Evolutionary conservation across 2,113 vertebrate genomes (phyloP).

Genomic region (Caranx melampygus): DNA sequence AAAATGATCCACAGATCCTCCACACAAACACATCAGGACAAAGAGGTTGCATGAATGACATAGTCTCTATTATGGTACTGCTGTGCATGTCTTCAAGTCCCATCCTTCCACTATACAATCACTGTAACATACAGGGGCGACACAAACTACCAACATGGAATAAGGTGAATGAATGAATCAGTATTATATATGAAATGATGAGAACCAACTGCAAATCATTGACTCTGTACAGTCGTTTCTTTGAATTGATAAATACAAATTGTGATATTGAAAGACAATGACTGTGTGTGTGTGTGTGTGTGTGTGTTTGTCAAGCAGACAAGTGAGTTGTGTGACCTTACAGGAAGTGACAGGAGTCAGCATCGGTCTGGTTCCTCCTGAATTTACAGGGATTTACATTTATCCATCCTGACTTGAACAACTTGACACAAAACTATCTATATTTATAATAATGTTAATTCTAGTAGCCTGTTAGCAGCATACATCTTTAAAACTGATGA

Average conservation of each 20-base stretch:
- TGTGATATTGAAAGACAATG: constrained; percentile 70
- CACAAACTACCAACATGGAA: constrained; percentile 65
- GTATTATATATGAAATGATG: constrained; percentile 67
- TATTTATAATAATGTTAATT: background rate
- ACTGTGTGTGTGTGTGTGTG: constrained; percentile 27
- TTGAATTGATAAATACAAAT: constrained; percentile 80
- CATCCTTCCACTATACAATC: constrained; percentile 71
- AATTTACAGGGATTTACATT: background rate
- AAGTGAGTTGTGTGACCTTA: background rate
- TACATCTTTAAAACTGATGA: background rate
- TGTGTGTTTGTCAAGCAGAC: constrained; percentile 5
- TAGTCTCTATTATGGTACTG: constrained; percentile 65
- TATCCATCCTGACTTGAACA: background rate
- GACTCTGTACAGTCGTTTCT: constrained; percentile 76
- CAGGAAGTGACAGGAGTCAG: background rate
- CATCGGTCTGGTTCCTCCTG: background rate
- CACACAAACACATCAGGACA: constrained; percentile 51
- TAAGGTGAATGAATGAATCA: constrained; percentile 67
- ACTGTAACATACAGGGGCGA: constrained; percentile 68
- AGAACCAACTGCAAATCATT: constrained; percentile 62
- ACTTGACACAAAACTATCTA: too few relatives aligned
- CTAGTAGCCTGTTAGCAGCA: background rate
- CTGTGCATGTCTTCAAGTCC: constrained; percentile 77
- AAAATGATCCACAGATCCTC: constrained; percentile 9
- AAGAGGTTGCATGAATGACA: constrained; percentile 77